A percentile compares a stretch with the other conserved stretches of the same genome.
Evolutionary conservation across 2,113 vertebrate genomes (phyloP).

Genomic region (Tetrax tetrax): DNA sequence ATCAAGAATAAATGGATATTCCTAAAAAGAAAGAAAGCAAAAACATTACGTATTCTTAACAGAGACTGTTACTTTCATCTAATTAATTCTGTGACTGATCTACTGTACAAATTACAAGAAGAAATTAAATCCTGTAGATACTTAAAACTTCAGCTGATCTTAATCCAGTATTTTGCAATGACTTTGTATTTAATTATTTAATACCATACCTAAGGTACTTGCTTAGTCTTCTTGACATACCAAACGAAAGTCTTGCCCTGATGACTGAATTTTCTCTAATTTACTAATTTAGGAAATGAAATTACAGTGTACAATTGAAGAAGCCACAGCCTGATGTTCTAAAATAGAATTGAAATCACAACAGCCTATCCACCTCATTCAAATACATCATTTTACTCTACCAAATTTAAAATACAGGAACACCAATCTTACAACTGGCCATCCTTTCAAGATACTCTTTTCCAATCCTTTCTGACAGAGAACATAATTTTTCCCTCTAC

Average conservation of each 20-base stretch:
- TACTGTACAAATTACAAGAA: neutral
- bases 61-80: neutral
- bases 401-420: neutral
- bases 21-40: conserved; percentile 75
- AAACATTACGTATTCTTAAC: neutral
- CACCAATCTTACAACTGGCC: neutral
- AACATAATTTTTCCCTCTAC: rapidly evolving
- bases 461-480: neutral
- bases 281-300: neutral
- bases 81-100: neutral
- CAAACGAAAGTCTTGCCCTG: neutral
- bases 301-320: neutral
- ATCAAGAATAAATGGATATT: conserved; percentile 96
- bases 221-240: neutral
- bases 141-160: neutral
- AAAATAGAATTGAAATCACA: rapidly evolving
- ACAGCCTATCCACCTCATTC: neutral
- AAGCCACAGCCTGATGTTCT: rapidly evolving
- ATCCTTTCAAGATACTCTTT: neutral
- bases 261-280: neutral
- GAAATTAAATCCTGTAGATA: neutral
- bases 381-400: neutral
- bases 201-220: neutral
- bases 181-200: neutral
- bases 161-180: neutral